phyloP scores from a whole-genome alignment of 2,797 vertebrate genomes.

The Oreonectes daqikongensis region DNA sequence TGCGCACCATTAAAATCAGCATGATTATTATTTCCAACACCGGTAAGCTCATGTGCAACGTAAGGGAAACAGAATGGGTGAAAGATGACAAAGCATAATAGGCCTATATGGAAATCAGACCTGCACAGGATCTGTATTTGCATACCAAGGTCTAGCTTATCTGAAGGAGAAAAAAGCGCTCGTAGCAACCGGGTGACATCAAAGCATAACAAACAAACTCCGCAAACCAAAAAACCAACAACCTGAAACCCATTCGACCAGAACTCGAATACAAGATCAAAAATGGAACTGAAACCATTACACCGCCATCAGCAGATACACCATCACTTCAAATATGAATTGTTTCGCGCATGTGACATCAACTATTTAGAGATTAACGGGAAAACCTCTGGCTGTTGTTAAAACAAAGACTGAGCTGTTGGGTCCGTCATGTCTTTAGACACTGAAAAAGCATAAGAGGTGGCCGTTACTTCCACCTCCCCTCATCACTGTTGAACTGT shows the following conservation, averaged over 20 bases:
- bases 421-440: slow-evolving; percentile 61
- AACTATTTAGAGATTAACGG: slow-evolving; percentile 62
- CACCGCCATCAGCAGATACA: neutral
- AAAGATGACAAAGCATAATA: neutral
- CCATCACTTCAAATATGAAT: slow-evolving; percentile 17
- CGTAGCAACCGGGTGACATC: slow-evolving; percentile 2
- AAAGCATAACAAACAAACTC: neutral
- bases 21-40: neutral
- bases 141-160: neutral
- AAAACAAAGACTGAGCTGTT: slow-evolving; percentile 73
- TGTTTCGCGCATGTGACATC: slow-evolving; percentile 37
- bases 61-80: slow-evolving; percentile 8
- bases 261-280: neutral
- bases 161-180: neutral
- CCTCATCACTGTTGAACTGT: slow-evolving; percentile 44
- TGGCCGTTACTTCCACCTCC: slow-evolving; percentile 1
- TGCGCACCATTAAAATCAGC: neutral
- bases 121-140: slow-evolving; percentile 14
- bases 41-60: neutral
- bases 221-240: neutral
- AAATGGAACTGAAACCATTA: slow-evolving; percentile 32
- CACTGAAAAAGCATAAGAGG: slow-evolving; percentile 50
- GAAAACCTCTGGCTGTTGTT: slow-evolving; percentile 65
- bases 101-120: neutral
- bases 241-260: neutral